These are phyloP conservation scores for Chitala chitala DNA, from an alignment of 2,113 vertebrate genomes.

Conservation along the genomic window DNA sequence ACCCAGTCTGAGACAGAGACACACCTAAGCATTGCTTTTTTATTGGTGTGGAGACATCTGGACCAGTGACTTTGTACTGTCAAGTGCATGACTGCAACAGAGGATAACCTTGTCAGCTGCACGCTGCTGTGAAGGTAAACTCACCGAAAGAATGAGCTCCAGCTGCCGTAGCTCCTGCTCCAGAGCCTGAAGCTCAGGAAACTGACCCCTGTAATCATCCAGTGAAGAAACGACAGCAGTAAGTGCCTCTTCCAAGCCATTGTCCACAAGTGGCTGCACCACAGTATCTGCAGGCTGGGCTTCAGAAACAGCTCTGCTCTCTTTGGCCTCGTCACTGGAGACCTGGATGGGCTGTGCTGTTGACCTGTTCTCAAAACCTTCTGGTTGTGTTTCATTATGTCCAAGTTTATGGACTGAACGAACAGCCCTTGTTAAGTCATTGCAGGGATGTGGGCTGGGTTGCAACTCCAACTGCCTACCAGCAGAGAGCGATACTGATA, in stretches of 20 bases:
- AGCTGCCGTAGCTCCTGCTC: conserved; percentile 81
- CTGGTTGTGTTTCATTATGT: conserved; percentile 1
- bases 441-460: neutral
- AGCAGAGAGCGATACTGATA: neutral
- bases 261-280: conserved; percentile 48
- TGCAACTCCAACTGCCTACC: neutral
- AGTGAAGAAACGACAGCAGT: conserved; percentile 70
- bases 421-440: conserved; percentile 13
- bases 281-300: neutral
- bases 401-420: neutral
- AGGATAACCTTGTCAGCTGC: too few species aligned
- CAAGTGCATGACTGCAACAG: too few species aligned
- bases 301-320: conserved; percentile 25
- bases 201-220: conserved; percentile 91
- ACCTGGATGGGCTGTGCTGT: conserved; percentile 33
- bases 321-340: conserved; percentile 43
- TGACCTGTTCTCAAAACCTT: conserved; percentile 25
- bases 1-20: too few species aligned
- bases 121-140: conserved; percentile 21
- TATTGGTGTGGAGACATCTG: too few species aligned
- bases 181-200: conserved; percentile 82
- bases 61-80: too few species aligned
- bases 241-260: conserved; percentile 75
- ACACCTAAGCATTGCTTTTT: too few species aligned
- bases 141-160: conserved; percentile 82